phyloP scores from a whole-genome alignment of 2,797 vertebrate species.

The Microtus obscurus region DNA sequence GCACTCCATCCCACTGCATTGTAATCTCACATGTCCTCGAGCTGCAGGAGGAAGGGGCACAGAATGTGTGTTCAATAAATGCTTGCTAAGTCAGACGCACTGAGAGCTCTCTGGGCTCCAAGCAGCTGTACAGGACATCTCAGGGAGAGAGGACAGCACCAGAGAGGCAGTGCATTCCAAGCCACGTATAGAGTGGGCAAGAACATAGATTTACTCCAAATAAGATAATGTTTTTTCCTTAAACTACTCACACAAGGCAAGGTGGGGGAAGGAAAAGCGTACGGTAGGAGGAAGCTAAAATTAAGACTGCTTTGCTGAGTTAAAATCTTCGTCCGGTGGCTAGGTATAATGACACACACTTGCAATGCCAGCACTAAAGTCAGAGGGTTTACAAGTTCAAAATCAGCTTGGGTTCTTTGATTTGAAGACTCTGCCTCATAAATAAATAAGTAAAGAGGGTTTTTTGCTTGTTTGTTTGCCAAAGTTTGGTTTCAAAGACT shows the following conservation, averaged over 20 bases:
- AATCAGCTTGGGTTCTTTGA: background rate
- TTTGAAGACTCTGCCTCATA: background rate
- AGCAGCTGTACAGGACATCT: background rate
- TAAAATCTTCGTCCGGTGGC: slow-evolving; percentile 4
- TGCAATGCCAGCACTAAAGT: background rate
- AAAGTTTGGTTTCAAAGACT: slow-evolving; percentile 55
- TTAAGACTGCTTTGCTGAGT: slow-evolving; percentile 57
- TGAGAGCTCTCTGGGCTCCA: background rate
- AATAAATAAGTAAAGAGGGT: slow-evolving; percentile 1
- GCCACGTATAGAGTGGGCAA: background rate
- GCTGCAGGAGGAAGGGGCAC: background rate
- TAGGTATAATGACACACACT: background rate
- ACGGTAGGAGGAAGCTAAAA: slow-evolving; percentile 10
- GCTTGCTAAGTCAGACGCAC: slow-evolving; percentile 1
- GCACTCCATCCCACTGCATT: background rate
- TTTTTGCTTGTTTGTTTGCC: background rate
- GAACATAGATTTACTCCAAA: background rate
- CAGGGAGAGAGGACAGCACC: background rate
- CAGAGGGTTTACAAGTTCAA: background rate
- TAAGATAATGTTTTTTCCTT: background rate
- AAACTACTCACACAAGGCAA: slow-evolving; percentile 18
- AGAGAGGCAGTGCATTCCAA: background rate
- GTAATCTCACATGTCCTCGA: background rate
- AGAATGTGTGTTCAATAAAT: background rate
- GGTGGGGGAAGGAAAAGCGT: background rate